Percentiles rank a stretch among this genome's conserved stretches.
Evolutionary conservation across 2,113 vertebrate species (phyloP).

Genomic region (Corynorhinus townsendii): DNA sequence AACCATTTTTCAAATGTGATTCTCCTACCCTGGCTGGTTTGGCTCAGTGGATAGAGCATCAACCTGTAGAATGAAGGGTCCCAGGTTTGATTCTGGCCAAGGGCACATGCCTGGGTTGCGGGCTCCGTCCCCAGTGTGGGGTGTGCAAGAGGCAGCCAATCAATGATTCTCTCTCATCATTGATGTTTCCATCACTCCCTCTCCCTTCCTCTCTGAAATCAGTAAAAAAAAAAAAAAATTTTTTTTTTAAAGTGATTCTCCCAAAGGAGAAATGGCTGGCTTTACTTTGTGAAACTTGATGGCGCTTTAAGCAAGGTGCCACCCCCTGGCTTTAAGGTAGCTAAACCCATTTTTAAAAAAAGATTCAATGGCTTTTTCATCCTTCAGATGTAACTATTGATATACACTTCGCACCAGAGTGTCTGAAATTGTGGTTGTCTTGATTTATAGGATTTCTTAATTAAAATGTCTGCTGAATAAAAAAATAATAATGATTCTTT

Average conservation of each 20-base stretch:
- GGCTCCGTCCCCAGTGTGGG: too few relatives aligned
- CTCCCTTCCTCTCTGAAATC: too few relatives aligned
- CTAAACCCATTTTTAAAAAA: constrained; percentile 52
- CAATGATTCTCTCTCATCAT: too few relatives aligned
- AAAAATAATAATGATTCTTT: background rate
- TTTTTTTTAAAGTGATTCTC: too few relatives aligned
- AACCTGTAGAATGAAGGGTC: too few relatives aligned
- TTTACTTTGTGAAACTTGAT: constrained; percentile 62
- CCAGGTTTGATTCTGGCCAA: too few relatives aligned
- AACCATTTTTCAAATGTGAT: constrained; percentile 57
- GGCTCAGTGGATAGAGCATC: too few relatives aligned
- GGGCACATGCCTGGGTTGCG: too few relatives aligned
- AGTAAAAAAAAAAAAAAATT: too few relatives aligned
- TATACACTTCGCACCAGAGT: constrained; percentile 74
- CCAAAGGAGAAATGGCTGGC: constrained; percentile 40
- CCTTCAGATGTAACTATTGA: constrained; percentile 70
- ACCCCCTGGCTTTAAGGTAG: constrained; percentile 60
- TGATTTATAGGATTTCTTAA: constrained; percentile 75
- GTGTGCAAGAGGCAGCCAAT: too few relatives aligned
- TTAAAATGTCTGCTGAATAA: constrained; percentile 70
- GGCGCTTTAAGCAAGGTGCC: constrained; percentile 40
- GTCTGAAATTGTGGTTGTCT: constrained; percentile 69
- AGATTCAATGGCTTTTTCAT: constrained; percentile 69
- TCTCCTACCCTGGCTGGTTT: background rate
- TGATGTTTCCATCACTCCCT: too few relatives aligned